Conservation (phyloP, 2,113 vertebrate genomes). For the Platichthys flesus region DNA sequence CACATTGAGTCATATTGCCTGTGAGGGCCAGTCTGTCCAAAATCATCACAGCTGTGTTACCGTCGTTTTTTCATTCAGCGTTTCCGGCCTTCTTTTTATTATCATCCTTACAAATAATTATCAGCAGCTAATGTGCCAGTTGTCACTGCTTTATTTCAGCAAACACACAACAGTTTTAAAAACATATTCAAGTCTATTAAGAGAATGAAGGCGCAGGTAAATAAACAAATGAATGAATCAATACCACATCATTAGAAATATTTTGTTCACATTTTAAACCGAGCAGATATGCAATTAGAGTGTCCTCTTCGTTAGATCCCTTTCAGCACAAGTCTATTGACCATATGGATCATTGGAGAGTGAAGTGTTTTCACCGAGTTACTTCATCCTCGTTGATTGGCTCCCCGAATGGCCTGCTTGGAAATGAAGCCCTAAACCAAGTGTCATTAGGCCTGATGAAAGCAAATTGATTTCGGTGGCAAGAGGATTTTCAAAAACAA, state of each 20-base stretch:
- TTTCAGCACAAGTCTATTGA: conserved; percentile 28
- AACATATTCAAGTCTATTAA: not conserved
- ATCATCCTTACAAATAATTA: not conserved
- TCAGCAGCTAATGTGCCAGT: not conserved
- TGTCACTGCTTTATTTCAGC: not conserved
- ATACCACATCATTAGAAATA: not conserved
- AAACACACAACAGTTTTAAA: not conserved
- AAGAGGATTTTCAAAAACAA: conserved; percentile 61
- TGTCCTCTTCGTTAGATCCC: conserved; percentile 18
- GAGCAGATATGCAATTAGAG: not conserved
- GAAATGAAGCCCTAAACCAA: conserved; percentile 57
- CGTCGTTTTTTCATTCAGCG: not conserved
- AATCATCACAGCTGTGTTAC: not conserved
- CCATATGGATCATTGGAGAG: conserved; percentile 39
- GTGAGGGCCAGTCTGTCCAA: not conserved
- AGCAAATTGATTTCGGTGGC: conserved; percentile 73
- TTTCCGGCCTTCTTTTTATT: not conserved
- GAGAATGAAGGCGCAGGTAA: not conserved
- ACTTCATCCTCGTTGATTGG: conserved; percentile 42
- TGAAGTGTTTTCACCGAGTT: conserved; percentile 58
- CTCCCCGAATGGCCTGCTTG: conserved; percentile 32
- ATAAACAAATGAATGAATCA: not conserved
- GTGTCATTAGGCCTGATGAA: conserved; percentile 72
- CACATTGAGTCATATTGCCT: not conserved
- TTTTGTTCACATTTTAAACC: not conserved